phyloP scores from a whole-genome alignment of 2,888 invertebrate species.

The Lypha dubia region DNA sequence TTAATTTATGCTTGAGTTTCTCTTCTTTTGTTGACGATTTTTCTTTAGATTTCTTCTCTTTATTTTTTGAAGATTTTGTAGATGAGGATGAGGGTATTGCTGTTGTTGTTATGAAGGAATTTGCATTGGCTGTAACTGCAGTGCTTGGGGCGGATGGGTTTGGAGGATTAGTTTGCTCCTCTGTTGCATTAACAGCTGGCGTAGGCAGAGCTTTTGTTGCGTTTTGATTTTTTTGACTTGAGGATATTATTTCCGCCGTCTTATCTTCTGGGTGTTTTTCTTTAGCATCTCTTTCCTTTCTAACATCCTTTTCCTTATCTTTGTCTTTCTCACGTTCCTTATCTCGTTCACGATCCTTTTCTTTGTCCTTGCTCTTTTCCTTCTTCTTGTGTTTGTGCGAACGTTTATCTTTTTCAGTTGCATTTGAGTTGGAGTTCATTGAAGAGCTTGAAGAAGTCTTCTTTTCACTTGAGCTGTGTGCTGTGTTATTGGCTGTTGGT shows the following conservation, averaged over 20 bases:
- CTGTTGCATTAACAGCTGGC: constrained; percentile 4
- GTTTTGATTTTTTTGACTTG: constrained; percentile 19
- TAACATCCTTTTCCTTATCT: constrained; percentile 73
- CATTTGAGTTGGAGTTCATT: constrained; percentile 39
- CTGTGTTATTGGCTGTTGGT: constrained; percentile 8
- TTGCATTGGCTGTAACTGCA: constrained; percentile 41
- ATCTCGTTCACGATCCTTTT: constrained; percentile 84
- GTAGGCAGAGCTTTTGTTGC: constrained; percentile 15
- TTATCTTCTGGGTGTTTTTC: constrained; percentile 53
- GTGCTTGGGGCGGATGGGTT: constrained; percentile 49
- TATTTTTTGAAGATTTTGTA: constrained; percentile 75
- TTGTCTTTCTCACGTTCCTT: constrained; percentile 77
- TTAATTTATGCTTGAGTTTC: constrained; percentile 76
- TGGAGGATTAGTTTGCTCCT: constrained; percentile 34
- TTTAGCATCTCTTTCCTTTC: constrained; percentile 71
- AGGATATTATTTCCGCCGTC: constrained; percentile 14
- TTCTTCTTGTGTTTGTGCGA: constrained; percentile 87
- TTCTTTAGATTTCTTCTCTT: constrained; percentile 79
- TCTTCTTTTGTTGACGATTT: constrained; percentile 77
- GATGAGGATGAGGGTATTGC: constrained; percentile 61
- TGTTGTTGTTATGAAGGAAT: constrained; percentile 41
- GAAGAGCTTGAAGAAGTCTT: constrained; percentile 72
- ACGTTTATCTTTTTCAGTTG: constrained; percentile 82
- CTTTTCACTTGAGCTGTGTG: constrained; percentile 75
- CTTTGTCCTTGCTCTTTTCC: constrained; percentile 88